phyloP scores from a whole-genome alignment of 1,140 invertebrate species.

The Listronotus oregonensis region DNA sequence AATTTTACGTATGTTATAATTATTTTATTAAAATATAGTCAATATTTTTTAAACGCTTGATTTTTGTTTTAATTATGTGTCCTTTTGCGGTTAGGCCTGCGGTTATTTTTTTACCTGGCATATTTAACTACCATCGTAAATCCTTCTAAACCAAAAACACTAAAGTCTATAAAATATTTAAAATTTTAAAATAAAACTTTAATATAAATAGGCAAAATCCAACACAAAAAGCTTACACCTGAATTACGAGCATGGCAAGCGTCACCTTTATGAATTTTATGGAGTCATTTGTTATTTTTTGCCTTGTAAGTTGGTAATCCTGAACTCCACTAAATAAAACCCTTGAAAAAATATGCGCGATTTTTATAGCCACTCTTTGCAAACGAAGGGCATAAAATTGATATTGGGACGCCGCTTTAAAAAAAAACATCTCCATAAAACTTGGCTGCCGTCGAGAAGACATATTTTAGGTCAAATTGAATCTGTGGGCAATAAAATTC shows the following conservation, averaged over 20 bases:
- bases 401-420: slow-evolving; percentile 23
- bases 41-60: too few relatives aligned
- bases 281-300: slow-evolving; percentile 25
- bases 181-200: too few relatives aligned
- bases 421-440: slow-evolving; percentile 24
- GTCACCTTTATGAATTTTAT: slow-evolving; percentile 21
- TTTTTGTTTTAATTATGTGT: too few relatives aligned
- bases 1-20: too few relatives aligned
- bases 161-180: too few relatives aligned
- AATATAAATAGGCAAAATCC: background rate
- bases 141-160: too few relatives aligned
- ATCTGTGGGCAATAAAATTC: slow-evolving; percentile 23
- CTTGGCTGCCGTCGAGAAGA: slow-evolving; percentile 11
- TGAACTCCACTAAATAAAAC: slow-evolving; percentile 22
- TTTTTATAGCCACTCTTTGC: slow-evolving; percentile 26
- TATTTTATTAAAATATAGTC: too few relatives aligned
- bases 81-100: too few relatives aligned
- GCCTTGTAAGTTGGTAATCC: slow-evolving; percentile 21
- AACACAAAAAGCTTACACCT: background rate
- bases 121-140: too few relatives aligned
- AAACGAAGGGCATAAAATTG: slow-evolving; percentile 28
- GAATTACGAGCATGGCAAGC: slow-evolving; percentile 2
- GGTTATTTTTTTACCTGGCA: too few relatives aligned
- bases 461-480: slow-evolving; percentile 26
- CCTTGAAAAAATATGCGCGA: slow-evolving; percentile 22